These are phyloP conservation scores for Erithacus rubecula DNA, from an alignment of 2,797 vertebrate species.

Conservation along the genomic window DNA sequence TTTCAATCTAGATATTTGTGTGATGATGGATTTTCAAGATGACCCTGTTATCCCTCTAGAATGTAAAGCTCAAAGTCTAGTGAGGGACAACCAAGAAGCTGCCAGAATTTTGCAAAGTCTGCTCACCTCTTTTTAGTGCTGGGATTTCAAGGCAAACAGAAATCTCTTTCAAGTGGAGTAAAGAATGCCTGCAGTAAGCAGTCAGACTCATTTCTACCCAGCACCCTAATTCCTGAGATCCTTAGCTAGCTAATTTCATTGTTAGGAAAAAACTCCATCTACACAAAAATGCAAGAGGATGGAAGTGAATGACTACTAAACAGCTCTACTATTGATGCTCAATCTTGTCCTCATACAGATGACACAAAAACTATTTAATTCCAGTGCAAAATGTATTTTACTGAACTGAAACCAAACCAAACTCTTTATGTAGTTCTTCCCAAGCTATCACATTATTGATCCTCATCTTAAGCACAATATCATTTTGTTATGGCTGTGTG, in stretches of 20 bases:
- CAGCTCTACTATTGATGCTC: neutral
- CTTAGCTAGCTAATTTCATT: neutral
- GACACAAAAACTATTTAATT: neutral
- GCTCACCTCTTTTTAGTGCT: neutral
- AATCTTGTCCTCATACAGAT: neutral
- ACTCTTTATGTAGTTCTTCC: neutral
- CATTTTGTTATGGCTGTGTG: neutral
- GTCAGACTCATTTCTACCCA: neutral
- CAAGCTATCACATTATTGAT: neutral
- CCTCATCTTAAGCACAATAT: neutral
- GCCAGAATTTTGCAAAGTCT: neutral
- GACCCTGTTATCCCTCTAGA: neutral
- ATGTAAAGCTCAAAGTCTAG: conserved; percentile 18
- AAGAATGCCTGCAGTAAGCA: neutral
- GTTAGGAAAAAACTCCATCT: neutral
- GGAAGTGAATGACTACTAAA: neutral
- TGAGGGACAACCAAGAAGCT: neutral
- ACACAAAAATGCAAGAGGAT: neutral
- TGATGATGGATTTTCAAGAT: neutral
- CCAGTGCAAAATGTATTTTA: neutral
- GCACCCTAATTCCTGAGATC: neutral
- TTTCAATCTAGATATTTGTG: neutral
- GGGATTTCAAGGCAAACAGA: neutral
- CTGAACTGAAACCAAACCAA: neutral
- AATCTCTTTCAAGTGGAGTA: neutral